Evolutionary conservation across 1,140 invertebrate species (phyloP).

Genomic region (Drosophila melanica): DNA sequence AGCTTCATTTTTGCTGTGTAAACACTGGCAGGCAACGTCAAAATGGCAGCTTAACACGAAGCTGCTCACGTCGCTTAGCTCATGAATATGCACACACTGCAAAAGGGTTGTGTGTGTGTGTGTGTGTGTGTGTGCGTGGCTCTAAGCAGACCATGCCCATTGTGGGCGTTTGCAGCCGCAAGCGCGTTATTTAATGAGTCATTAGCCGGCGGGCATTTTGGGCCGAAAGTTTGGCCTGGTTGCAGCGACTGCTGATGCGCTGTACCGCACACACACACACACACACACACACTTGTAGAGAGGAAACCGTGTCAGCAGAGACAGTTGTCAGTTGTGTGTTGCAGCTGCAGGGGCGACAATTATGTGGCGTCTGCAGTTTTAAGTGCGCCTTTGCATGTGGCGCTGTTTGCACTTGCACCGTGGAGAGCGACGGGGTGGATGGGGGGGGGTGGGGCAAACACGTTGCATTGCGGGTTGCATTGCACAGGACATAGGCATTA

Average conservation of each 20-base stretch:
- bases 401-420: conserved; percentile 52
- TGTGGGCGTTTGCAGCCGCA: conserved; percentile 33
- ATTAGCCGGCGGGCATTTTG: conserved; percentile 53
- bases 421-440: not conserved
- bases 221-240: conserved; percentile 41
- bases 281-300: conserved; percentile 3
- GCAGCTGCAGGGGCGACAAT: conserved; percentile 54
- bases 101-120: not conserved
- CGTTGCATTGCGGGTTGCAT: not conserved
- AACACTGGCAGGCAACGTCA: conserved; percentile 70
- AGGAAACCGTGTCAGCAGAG: conserved; percentile 64
- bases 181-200: conserved; percentile 78
- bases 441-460: not conserved
- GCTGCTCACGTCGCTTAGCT: conserved; percentile 47
- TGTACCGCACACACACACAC: not conserved
- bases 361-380: conserved; percentile 81
- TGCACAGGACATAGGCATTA: conserved; percentile 49
- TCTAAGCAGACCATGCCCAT: conserved; percentile 32
- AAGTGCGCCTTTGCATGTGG: conserved; percentile 79
- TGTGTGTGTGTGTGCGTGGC: not conserved
- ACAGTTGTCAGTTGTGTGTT: conserved; percentile 66
- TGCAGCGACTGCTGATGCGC: conserved; percentile 17
- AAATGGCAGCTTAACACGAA: conserved; percentile 82
- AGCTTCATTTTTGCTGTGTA: conserved; percentile 39
- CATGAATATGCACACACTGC: conserved; percentile 74